Base-by-base conservation (phyloP, 2,888 invertebrate species). In the Caenorhabditis virilis region DNA sequence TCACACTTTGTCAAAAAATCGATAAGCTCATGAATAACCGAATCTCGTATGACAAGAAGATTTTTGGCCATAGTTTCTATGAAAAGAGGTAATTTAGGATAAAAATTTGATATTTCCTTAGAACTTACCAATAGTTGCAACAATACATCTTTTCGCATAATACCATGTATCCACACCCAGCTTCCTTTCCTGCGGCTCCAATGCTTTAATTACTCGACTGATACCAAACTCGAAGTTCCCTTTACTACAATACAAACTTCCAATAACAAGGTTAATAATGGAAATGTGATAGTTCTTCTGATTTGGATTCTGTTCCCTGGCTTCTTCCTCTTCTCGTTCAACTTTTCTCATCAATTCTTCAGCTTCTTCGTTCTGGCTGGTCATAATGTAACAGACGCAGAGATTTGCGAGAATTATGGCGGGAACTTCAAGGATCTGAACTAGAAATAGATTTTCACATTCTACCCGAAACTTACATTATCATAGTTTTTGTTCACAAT, bases 201-300 rank as follows among this genome's bases (percentile, higher is more conserved):
- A 85, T 36, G 95, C 95, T 85, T 97, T 95, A 82, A 97, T 94
- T 0, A 98, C 92, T 65, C 97, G 88, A 0, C 95, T 94, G 78
- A 98, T 91, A 1, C 98, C 98, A 85, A 98, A 98, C 85, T 98
- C 97, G 81, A 94, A 98, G 85, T 98, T 98, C 0, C 95, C 95
- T 69, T 97, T 98, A 2, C 95, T 92, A 83, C 97, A 98, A 84
- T 98, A 98, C 35, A 98, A 86, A 0, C 97, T 98, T 15, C 97
- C 98, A 70, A 98, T 98, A 0, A 98, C 97, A 50, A 99, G 88
- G 85, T 99, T 98, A 2, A 99, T 95, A 68, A 97, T 99, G 83
- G 97, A 98, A 50, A 95, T 87, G 83, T 98, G 98, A 85, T 90
- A 93, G 73, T 91, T 89, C 85, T 97, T 95, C 84, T 91, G 91